Evolutionary conservation across 2,888 invertebrate genomes (phyloP), one percentile per base, ranked within the genome.

Genomic region (Mythimna impura): DNA sequence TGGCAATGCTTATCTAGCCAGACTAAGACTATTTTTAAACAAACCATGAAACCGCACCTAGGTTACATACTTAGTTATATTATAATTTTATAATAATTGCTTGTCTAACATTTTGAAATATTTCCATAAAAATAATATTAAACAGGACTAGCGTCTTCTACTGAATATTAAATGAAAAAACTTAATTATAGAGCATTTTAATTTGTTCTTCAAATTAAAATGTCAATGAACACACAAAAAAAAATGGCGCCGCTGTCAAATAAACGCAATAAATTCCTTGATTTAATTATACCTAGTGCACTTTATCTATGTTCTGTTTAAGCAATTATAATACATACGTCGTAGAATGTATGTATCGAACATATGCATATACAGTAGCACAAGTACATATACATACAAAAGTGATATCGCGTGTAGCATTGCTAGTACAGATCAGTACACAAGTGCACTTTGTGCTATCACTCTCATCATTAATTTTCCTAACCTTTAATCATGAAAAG

Each of bases 401-500:
- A 55, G 30, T 36, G 61, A 60, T 57, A 55, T 81, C 65, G 78
- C 81, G 67, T 80, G 81, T 81, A 68, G 17, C 43, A 50, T 54
- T 60, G 52, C 61, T 47, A 71, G 64, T 71, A 66, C 52, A 71
- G 62, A 73, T 80, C 20, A 54, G 52, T 50, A 54, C 55, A 72
- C 61, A 63, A 76, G 73, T 83, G 71, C 81, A 73, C 60, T 73
- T 62, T 69, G 71, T 50, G 61, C 63, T 69, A 71, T 69, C 71
- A 83, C 67, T 78, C 71, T 65, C 70, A 82, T 80, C 76, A 86
- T 86, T 80, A 80, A 83, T 80, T 80, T 78, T 71, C 78, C 83
- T 66, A 85, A 73, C 85, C 81, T 82, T 80, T 87, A 84, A 88
- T 85, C 88, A 83, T 80, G 66, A 78, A 66, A 65, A 69, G 81